Evolutionary conservation across 2,888 invertebrate species (phyloP), one percentile per base, ranked within the genome.

Genomic region (Agonopterix arenella): DNA sequence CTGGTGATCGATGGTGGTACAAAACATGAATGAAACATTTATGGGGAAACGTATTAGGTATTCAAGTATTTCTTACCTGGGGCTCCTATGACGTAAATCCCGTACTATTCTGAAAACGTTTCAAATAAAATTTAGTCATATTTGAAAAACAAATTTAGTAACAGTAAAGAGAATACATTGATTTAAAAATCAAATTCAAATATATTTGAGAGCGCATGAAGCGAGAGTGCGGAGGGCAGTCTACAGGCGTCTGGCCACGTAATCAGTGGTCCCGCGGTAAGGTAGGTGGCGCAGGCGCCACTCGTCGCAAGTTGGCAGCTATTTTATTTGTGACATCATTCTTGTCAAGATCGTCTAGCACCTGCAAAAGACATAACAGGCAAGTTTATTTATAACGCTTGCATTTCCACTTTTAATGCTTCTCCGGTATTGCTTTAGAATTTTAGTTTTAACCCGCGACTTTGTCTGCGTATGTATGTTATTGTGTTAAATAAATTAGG

Each of bases 221-320:
- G 49, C 52, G 48, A 46, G 59, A 52, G 47, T 47, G 52, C 53
- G 52, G 47, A 42, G 52, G 54, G 51, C 77, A 77, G 75, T 80
- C 64, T 60, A 38, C 61, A 52, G 51, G 51, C 57, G 67, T 52
- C 66, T 51, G 56, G 64, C 64, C 73, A 62, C 69, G 71, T 70
- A 76, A 74, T 60, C 48, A 62, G 45, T 48, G 43, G 46, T 49
- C 47, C 18, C 40, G 42, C 44, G 36, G 44, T 40, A 36, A 45
- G 48, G 50, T 52, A 56, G 49, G 54, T 53, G 54, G 52, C 59
- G 51, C 54, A 28, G 7, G 28, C 46, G 42, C 48, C 36, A 28
- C 52, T 52, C 11, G 41, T 46, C 49, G 50, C 28, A 48, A 47
- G 36, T 45, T 18, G 11, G 13, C 37, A 44, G 53, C 49, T 50